phyloP scores from a whole-genome alignment of 2,797 vertebrate species.

The Adrianichthys oophorus region DNA sequence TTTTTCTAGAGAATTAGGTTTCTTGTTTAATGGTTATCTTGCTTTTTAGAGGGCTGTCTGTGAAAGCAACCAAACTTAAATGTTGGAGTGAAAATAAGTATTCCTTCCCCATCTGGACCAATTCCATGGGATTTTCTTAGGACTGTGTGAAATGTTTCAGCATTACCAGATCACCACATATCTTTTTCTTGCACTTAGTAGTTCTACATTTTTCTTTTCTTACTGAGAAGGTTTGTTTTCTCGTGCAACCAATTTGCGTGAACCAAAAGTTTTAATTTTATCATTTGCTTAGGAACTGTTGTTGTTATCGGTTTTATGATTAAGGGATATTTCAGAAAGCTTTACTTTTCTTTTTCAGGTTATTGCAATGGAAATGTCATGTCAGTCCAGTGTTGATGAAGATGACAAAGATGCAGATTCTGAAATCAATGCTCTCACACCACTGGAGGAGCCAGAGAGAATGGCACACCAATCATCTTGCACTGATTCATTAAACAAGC shows the following conservation, averaged over 20 bases:
- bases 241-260: not conserved
- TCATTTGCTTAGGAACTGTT: not conserved
- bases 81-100: too few species aligned
- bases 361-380: conserved; percentile 87
- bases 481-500: conserved; percentile 59
- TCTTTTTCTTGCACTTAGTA: too few species aligned
- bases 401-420: conserved; percentile 86
- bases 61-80: too few species aligned
- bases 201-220: too few species aligned
- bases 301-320: not conserved
- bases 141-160: too few species aligned
- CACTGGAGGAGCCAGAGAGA: conserved; percentile 83
- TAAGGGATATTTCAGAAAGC: conserved; percentile 31
- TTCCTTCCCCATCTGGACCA: too few species aligned
- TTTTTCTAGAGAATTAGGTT: too few species aligned
- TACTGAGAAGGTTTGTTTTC: too few species aligned
- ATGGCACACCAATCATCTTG: conserved; percentile 79
- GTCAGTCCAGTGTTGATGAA: conserved; percentile 88
- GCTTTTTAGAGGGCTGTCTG: too few species aligned
- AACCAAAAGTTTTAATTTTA: not conserved
- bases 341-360: conserved; percentile 65
- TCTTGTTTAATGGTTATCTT: too few species aligned
- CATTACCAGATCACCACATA: too few species aligned
- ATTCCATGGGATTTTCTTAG: too few species aligned
- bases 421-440: conserved; percentile 81